Evolutionary conservation across 2,888 invertebrate species (phyloP), one percentile per base, ranked within the genome.

Genomic region (Drosophila pseudotakahashii): DNA sequence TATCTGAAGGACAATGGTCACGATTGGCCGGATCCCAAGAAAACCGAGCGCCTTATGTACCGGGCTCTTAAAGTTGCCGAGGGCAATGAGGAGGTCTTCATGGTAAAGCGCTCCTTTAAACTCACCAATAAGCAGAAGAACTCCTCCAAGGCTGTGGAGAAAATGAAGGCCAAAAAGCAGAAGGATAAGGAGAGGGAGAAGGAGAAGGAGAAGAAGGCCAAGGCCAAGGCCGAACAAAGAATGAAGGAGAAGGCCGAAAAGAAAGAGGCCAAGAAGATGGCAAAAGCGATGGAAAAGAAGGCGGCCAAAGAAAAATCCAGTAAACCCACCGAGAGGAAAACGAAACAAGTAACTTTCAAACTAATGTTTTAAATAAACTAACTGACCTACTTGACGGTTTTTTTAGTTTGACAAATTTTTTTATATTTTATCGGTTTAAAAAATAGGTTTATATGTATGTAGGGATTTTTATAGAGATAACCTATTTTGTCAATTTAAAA

Each of bases 1-100:
- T 72, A 72, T 30, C 61, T 68, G 0, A 72, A 30, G 34, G 44
- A 34, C 9, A 72, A 73, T 4, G 73, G 44, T 6, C 50, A 68
- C 11, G 26, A 59, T 9, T 37, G 16, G 2, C 13, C n/a, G 3
- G 34, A 72, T 45, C 23, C 51, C 2, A 26, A 19, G 39, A 51
- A 10, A 14, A 9, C 7, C 39, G 61, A 4, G 2, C 44, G 37
- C 4, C 3, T 9, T 3, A 19, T 68, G 39, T 1, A 1, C 10
- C 42, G 6, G 1, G 23, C 61, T 6, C 60, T 68, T 0, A 68
- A 72, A 10, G 2, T 51, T 6, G 32, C 16, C 37, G 32, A 34
- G 9, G 4, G 7, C 26, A 34, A 26, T 0, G 68, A 60, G 1
- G 37, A 44, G 10, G 37, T 71, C 13, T 39, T 7, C 5, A 72